phyloP scores from a whole-genome alignment of 2,113 vertebrate species.

The Caloenas nicobarica region DNA sequence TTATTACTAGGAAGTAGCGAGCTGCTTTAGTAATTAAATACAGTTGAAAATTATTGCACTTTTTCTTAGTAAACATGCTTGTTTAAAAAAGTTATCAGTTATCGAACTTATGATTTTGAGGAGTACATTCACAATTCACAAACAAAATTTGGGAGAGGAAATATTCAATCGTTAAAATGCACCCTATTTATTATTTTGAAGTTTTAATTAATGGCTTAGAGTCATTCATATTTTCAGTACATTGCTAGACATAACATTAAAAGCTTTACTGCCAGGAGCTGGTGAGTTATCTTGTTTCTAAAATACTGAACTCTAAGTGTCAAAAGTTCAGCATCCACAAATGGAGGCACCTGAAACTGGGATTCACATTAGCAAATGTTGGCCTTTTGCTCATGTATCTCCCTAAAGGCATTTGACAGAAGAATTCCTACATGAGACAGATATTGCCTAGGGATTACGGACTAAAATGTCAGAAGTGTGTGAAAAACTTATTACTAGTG shows the following conservation, averaged over 20 bases:
- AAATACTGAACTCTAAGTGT: neutral
- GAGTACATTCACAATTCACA: neutral
- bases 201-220: neutral
- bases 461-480: neutral
- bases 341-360: neutral
- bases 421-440: neutral
- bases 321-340: neutral
- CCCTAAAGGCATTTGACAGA: neutral
- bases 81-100: neutral
- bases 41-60: neutral
- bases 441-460: neutral
- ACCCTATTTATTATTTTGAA: neutral
- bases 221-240: neutral
- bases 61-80: neutral
- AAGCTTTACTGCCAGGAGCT: neutral
- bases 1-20: slow-evolving; percentile 1
- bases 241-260: neutral
- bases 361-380: neutral
- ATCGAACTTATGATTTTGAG: neutral
- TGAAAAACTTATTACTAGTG: neutral
- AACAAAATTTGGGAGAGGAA: neutral
- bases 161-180: neutral
- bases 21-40: neutral
- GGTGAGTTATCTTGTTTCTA: neutral
- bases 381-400: neutral